These are phyloP conservation scores for Petrocephalus zakoni DNA, from an alignment of 2,113 vertebrate genomes.

Conservation along the genomic window DNA sequence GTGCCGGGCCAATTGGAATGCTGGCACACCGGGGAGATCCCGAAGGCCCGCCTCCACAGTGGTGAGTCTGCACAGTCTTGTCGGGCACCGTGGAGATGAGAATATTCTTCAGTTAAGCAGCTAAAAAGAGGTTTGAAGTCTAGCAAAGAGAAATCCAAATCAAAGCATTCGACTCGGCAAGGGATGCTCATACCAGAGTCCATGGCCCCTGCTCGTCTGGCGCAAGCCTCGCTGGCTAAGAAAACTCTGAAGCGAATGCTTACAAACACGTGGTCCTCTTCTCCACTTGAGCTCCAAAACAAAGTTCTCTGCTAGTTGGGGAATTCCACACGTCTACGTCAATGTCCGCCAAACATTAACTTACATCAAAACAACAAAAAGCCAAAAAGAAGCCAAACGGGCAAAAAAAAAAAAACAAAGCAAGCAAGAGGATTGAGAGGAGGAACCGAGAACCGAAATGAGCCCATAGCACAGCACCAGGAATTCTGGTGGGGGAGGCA, in stretches of 20 bases:
- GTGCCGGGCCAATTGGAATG: neutral
- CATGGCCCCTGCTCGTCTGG: constrained; percentile 2
- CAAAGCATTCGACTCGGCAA: neutral
- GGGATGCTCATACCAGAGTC: neutral
- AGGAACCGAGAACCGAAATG: neutral
- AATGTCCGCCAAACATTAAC: neutral
- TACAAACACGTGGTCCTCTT: neutral
- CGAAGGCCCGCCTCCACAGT: neutral
- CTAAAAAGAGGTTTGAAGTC: neutral
- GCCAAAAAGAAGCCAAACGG: too few relatives aligned
- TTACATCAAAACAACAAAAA: neutral
- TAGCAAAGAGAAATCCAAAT: neutral
- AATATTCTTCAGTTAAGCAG: neutral
- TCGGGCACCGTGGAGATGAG: neutral
- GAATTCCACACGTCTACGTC: neutral
- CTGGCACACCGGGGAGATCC: neutral
- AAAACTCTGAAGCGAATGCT: constrained; percentile 16
- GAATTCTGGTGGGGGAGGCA: neutral
- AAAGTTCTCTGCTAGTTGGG: neutral
- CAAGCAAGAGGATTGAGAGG: neutral
- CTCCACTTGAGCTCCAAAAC: constrained; percentile 2
- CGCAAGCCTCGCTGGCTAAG: neutral
- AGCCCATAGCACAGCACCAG: neutral
- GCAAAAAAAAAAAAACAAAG: too few relatives aligned
- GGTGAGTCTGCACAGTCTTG: neutral